Conservation (phyloP, 2,113 vertebrate genomes). For the Zosterops pallidus region DNA sequence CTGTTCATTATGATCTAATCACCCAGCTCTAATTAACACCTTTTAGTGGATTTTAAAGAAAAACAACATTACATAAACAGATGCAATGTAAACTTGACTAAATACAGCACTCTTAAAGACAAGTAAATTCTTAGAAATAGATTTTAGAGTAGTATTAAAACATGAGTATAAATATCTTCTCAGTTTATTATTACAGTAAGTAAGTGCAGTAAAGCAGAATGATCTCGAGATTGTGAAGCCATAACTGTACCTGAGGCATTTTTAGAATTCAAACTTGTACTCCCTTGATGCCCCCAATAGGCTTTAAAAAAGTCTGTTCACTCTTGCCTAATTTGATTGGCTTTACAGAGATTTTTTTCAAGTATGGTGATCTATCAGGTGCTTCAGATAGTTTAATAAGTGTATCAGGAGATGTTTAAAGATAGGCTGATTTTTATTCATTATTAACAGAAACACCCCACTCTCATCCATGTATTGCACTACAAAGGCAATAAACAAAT, state of each 20-base stretch:
- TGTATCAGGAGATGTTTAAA: background rate
- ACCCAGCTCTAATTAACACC: constrained; percentile 47
- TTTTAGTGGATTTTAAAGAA: constrained; percentile 50
- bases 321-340: background rate
- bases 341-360: background rate
- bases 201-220: background rate
- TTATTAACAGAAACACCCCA: background rate
- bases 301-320: background rate
- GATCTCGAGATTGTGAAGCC: background rate
- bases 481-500: background rate
- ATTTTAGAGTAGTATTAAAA: background rate
- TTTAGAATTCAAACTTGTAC: background rate
- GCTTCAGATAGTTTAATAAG: background rate
- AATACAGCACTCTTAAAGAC: background rate
- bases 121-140: background rate
- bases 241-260: background rate
- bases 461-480: background rate
- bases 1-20: constrained; percentile 55
- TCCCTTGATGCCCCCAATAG: accelerated
- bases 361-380: background rate
- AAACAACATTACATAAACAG: constrained; percentile 29
- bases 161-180: background rate
- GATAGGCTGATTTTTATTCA: background rate
- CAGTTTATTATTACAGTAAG: background rate
- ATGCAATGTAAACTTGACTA: constrained; percentile 15